phyloP scores from a whole-genome alignment of 1,140 invertebrate genomes.

The Drosophila kanapiae region DNA sequence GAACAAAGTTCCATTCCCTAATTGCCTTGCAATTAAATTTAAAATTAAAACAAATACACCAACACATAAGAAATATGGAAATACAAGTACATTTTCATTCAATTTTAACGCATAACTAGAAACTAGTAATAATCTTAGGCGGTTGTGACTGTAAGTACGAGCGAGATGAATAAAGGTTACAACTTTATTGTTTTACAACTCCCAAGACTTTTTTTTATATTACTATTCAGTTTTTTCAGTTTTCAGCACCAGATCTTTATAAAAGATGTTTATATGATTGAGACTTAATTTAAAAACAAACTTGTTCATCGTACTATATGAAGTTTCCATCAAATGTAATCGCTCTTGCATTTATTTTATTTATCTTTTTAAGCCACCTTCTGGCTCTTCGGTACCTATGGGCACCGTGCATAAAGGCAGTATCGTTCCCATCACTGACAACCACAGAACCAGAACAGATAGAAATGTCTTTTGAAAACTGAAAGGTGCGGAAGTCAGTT shows the following conservation, averaged over 20 bases:
- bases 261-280: too few species aligned
- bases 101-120: neutral
- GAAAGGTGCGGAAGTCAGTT: constrained; percentile 56
- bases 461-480: constrained; percentile 27
- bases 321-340: too few species aligned
- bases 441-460: constrained; percentile 12
- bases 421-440: constrained; percentile 11
- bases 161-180: neutral
- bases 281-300: too few species aligned
- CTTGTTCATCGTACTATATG: too few species aligned
- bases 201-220: too few species aligned
- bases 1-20: neutral
- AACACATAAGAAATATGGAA: neutral
- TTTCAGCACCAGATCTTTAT: too few species aligned
- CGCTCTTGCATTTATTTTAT: too few species aligned
- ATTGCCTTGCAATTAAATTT: neutral
- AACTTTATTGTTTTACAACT: neutral
- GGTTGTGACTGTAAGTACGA: neutral
- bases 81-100: neutral
- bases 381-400: too few species aligned
- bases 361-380: too few species aligned
- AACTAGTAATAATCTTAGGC: too few species aligned
- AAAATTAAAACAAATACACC: neutral
- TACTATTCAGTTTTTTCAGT: too few species aligned
- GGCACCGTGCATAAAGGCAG: neutral